phyloP scores from a whole-genome alignment of 2,888 invertebrate species.

The Gandaritis pyraliata region DNA sequence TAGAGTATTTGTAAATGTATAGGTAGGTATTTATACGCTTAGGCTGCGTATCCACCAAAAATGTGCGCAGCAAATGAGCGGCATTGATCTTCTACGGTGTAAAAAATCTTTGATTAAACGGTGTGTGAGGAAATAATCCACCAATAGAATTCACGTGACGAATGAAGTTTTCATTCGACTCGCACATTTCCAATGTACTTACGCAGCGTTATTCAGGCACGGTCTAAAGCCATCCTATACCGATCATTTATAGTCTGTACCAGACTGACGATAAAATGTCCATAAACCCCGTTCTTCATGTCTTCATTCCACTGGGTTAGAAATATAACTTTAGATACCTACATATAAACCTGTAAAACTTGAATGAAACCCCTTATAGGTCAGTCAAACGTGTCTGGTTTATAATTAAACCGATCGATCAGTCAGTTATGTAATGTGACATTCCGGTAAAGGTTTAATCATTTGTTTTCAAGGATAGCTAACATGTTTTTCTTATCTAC shows the following conservation, averaged over 20 bases:
- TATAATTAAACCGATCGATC: conserved; percentile 18
- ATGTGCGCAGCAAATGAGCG: no score
- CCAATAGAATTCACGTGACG: no score
- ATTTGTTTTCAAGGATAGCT: not conserved
- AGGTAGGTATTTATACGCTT: no score
- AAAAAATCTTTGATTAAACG: no score
- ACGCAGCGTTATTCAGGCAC: not conserved
- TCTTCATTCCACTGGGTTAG: conserved; percentile 12
- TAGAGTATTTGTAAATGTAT: no score
- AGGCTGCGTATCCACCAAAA: no score
- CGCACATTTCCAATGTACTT: no score
- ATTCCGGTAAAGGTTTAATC: conserved; percentile 2
- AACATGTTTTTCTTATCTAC: conserved; percentile 9
- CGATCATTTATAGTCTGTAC: conserved; percentile 22
- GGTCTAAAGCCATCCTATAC: not conserved
- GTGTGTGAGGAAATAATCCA: no score
- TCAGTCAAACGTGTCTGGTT: conserved; percentile 7
- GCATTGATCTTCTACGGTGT: no score
- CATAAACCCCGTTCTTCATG: conserved; percentile 25
- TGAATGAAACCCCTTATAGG: conserved; percentile 4
- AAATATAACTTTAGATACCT: not conserved
- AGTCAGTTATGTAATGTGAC: conserved; percentile 5
- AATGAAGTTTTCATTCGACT: no score
- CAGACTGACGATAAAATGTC: conserved; percentile 31
- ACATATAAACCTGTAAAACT: not conserved